Conservation (phyloP, 2,113 vertebrate species). For the Crocuta crocuta region DNA sequence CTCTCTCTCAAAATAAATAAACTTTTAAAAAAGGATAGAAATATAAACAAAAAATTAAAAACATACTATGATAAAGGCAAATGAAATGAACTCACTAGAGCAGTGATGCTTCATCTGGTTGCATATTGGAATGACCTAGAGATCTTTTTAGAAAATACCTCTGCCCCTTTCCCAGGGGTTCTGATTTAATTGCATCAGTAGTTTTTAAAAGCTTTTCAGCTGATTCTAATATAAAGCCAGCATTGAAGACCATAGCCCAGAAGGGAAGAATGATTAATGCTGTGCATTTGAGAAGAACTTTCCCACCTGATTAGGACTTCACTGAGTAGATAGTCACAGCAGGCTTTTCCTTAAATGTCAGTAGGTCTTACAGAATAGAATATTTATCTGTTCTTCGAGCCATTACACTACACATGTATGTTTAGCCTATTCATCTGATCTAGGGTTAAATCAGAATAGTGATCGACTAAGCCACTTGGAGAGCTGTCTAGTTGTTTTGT, state of each 20-base stretch:
- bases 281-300: background rate
- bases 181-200: constrained; percentile 3
- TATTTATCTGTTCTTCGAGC: background rate
- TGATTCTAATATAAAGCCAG: background rate
- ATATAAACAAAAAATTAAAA: constrained; percentile 27
- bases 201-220: constrained; percentile 10
- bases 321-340: background rate
- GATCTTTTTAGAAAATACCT: background rate
- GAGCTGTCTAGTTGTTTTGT: background rate
- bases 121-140: background rate
- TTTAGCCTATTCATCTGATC: background rate
- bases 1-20: too few relatives aligned
- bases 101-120: background rate
- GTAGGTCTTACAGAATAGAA: background rate
- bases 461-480: constrained; percentile 13
- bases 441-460: background rate
- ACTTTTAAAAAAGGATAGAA: background rate
- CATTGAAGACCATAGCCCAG: background rate
- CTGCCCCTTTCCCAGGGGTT: background rate
- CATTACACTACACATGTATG: background rate
- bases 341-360: constrained; percentile 27
- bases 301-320: background rate
- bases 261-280: background rate
- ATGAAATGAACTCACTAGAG: background rate
- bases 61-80: background rate